Evolutionary conservation across 2,888 invertebrate species (phyloP).

Genomic region (Patella caerulea): DNA sequence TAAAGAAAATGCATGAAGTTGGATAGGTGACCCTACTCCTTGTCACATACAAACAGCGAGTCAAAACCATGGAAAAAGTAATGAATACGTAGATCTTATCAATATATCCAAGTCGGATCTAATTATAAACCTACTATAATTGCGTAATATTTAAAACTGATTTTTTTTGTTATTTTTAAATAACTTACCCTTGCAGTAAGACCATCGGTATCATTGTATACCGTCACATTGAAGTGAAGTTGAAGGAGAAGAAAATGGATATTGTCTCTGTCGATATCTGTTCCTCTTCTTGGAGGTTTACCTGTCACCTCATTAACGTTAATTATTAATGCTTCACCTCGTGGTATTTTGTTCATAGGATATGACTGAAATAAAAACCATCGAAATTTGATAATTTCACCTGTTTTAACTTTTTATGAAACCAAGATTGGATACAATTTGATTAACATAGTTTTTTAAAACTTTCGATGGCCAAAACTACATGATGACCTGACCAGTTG

Average conservation of each 20-base stretch:
- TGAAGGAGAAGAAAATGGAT: constrained; percentile 56
- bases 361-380: constrained; percentile 52
- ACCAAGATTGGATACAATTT: not conserved
- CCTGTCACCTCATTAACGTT: constrained; percentile 62
- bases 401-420: not conserved
- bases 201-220: constrained; percentile 58
- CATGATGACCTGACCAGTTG: no score
- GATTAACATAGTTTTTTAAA: no score
- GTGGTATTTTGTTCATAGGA: constrained; percentile 56
- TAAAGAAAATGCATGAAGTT: no score
- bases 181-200: constrained; percentile 57
- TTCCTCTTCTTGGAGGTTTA: constrained; percentile 57
- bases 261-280: constrained; percentile 62
- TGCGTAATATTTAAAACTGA: no score
- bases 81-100: no score
- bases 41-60: no score
- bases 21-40: no score
- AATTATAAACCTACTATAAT: no score
- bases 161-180: no score
- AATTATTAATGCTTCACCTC: constrained; percentile 63
- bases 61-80: no score
- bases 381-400: not conserved
- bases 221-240: constrained; percentile 58
- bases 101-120: no score
- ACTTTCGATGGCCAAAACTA: no score